Base-by-base conservation (phyloP, 2,113 vertebrate species). In the Hiodon alosoides region DNA sequence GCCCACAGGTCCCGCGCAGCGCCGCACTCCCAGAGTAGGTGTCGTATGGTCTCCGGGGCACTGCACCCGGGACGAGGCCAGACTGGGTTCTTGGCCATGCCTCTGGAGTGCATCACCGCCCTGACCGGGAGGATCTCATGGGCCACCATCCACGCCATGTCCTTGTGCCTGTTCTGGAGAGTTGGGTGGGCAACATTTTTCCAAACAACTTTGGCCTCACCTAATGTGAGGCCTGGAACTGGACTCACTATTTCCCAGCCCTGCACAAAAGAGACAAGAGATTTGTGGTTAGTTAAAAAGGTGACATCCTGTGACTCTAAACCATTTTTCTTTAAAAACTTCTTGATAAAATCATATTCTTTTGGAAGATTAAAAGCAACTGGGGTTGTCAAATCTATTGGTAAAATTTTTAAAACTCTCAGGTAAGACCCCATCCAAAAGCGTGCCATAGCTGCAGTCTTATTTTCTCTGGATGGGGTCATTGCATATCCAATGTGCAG, bases 401-500 rank as follows among this genome's bases (percentile, higher is more conserved):
- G 11, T 74, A 75, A 77, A 77, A 80, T 31, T 2, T 51, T 11
- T 0, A 71, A 0, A 0, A 0, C 2, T 6, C 62, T 17, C 0
- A 77, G 3, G n/a, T 77, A 76, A 0, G 57, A 72, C 64, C 72
- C 69, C 69, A 75, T 72, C 72, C 79, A 72, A 50, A 80, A 75
- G 0, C 9, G 50, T 0, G 57, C 2, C 55, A 75, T 31, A 0
- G 69, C 76, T 3, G 46, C 31, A 0, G 72, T 75, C 51, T 77
- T 72, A 1, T 50, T 51, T 0, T 71, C 71, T n/a, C 47, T 71
- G 46, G 75, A 74, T 74, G 76, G 51, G 62, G 61, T 55, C 57
- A 0, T 5, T 0, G 79, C 68, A 2, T 80, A 75, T 0, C 0
- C n/a, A 0, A 75, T 4, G 1, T 77, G 73, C 0, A 77, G 13